Percentiles rank a stretch among this genome's conserved stretches.
Conservation (phyloP, 2,113 vertebrate genomes). For the Geococcyx californianus region DNA sequence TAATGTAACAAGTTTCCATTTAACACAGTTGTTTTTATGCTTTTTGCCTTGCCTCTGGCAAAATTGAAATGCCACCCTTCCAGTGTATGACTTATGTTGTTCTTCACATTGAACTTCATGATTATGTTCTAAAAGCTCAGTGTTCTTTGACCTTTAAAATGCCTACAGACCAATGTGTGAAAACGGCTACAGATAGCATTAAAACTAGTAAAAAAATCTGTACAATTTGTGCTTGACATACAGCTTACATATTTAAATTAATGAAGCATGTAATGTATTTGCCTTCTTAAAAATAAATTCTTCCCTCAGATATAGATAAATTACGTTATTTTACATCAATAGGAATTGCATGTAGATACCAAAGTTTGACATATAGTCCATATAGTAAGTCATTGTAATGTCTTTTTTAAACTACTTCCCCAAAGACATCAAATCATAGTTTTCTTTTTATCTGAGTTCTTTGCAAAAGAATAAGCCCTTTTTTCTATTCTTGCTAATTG, state of each 20-base stretch:
- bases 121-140: conserved; percentile 17
- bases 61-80: neutral
- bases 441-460: neutral
- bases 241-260: neutral
- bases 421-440: neutral
- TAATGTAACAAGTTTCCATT: neutral
- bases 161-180: neutral
- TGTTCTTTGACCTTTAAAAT: conserved; percentile 32
- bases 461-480: neutral
- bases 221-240: neutral
- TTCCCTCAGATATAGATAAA: neutral
- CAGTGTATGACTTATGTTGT: neutral
- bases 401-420: neutral
- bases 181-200: conserved; percentile 19
- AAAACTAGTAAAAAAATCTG: neutral
- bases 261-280: conserved; percentile 26
- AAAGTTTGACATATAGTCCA: neutral
- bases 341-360: neutral
- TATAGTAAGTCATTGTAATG: neutral
- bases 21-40: neutral
- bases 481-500: neutral
- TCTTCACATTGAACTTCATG: neutral
- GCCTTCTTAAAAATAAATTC: conserved; percentile 21
- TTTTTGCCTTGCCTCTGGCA: conserved; percentile 29
- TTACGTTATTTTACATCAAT: neutral